Conservation (phyloP, 2,113 vertebrate genomes). For the Myiozetetes cayanensis region DNA sequence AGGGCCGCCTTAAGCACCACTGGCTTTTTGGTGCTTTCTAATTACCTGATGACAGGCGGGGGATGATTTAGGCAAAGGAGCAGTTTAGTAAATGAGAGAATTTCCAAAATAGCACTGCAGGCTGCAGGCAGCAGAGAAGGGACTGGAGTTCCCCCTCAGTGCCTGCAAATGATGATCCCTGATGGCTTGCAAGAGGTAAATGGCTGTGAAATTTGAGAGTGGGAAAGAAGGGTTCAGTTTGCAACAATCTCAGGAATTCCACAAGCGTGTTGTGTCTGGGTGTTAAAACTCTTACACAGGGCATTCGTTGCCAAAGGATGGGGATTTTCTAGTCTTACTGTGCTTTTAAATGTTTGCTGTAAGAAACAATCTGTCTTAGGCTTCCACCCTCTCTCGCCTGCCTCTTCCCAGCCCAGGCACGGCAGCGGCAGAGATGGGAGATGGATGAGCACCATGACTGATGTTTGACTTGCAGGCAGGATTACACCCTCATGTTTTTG, state of each 20-base stretch:
- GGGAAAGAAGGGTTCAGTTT: background rate
- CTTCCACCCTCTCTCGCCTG: fast-evolving
- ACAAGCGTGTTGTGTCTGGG: background rate
- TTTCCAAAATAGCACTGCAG: background rate
- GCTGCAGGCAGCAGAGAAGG: background rate
- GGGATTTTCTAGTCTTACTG: background rate
- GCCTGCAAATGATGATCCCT: background rate
- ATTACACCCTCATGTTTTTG: background rate
- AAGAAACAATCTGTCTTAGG: background rate
- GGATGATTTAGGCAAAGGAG: conserved; percentile 30
- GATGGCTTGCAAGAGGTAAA: background rate
- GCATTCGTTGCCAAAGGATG: background rate
- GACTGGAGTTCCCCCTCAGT: background rate
- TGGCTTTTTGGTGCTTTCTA: conserved; percentile 45
- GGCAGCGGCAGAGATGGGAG: background rate
- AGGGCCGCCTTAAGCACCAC: background rate
- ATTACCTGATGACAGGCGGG: conserved; percentile 27
- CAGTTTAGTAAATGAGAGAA: conserved; percentile 42
- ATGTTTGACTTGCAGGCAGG: background rate
- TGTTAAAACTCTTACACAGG: background rate
- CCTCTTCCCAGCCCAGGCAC: background rate
- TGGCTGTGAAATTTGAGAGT: conserved; percentile 9
- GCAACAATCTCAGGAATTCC: conserved; percentile 4
- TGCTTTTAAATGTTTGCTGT: background rate
- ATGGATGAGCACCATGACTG: background rate